A percentile compares a stretch with the other conserved stretches of the same genome.
These are phyloP conservation scores for Centropristis striata DNA, from an alignment of 2,113 vertebrate genomes.

Conservation along the genomic window DNA sequence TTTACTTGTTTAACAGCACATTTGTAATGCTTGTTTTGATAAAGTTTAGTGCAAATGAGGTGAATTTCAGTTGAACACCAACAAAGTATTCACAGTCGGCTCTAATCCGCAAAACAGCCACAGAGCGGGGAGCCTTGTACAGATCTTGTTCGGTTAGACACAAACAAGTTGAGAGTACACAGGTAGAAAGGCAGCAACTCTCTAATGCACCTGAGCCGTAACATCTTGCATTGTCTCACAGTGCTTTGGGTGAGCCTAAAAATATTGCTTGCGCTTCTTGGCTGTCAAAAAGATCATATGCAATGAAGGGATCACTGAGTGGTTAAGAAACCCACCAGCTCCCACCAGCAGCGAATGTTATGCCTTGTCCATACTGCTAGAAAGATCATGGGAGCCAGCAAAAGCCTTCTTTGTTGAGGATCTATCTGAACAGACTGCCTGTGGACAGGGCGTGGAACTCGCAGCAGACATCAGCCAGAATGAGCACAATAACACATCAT, in stretches of 20 bases:
- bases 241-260: slow-evolving; percentile 32
- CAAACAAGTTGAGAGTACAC: slow-evolving; percentile 24
- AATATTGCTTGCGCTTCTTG: slow-evolving; percentile 24
- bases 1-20: not conserved
- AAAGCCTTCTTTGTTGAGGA: slow-evolving; percentile 13
- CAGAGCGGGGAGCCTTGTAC: not conserved
- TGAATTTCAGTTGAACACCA: slow-evolving; percentile 11
- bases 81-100: not conserved
- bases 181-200: slow-evolving; percentile 21
- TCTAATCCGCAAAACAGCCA: slow-evolving; percentile 25
- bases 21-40: slow-evolving; percentile 11
- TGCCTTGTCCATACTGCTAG: slow-evolving; percentile 17
- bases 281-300: slow-evolving; percentile 36
- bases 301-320: not conserved
- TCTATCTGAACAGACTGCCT: slow-evolving; percentile 33
- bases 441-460: slow-evolving; percentile 23
- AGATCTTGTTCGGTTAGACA: slow-evolving; percentile 26
- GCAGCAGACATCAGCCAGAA: slow-evolving; percentile 6
- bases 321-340: slow-evolving; percentile 40
- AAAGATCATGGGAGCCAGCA: slow-evolving; percentile 4
- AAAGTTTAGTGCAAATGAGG: slow-evolving; percentile 31
- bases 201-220: slow-evolving; percentile 31
- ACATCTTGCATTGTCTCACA: slow-evolving; percentile 20
- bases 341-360: not conserved
- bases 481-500: not conserved